Conservation (phyloP, 2,797 vertebrate species). For the Chelidonichthys spinosus region DNA sequence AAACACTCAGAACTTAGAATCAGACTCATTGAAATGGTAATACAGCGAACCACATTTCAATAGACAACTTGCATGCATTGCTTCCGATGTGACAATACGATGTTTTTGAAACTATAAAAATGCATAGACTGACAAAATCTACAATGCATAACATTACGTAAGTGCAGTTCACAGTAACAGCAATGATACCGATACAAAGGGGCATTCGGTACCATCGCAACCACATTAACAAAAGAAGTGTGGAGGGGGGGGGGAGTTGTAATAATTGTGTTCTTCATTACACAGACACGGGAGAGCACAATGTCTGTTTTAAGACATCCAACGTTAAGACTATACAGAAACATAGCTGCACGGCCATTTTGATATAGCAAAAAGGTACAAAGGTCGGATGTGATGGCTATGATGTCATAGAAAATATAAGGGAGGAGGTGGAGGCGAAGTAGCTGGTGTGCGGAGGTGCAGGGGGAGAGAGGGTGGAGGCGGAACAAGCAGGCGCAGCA, state of each 20-base stretch:
- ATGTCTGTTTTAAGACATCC: constrained; percentile 42
- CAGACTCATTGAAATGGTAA: constrained; percentile 45
- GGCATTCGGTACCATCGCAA: constrained; percentile 20
- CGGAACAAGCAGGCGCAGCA: constrained; percentile 67
- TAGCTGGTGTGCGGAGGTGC: constrained; percentile 38
- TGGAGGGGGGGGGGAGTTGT: background rate
- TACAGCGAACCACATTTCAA: constrained; percentile 42
- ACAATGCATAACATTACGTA: constrained; percentile 55
- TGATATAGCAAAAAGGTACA: constrained; percentile 22
- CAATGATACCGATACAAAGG: constrained; percentile 29
- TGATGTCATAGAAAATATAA: background rate
- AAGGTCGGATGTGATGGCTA: constrained; percentile 3
- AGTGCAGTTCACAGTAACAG: constrained; percentile 30
- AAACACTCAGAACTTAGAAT: constrained; percentile 29
- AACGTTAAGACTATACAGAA: constrained; percentile 14
- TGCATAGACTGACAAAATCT: constrained; percentile 24
- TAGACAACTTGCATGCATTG: constrained; percentile 59
- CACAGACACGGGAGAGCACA: constrained; percentile 22
- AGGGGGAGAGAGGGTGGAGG: constrained; percentile 8
- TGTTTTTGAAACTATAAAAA: constrained; percentile 21
- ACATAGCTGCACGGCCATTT: constrained; percentile 4
- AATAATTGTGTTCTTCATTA: constrained; percentile 16
- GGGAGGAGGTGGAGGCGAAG: background rate
- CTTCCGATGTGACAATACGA: constrained; percentile 22
- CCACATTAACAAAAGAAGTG: constrained; percentile 7